Evolutionary conservation across 1,140 invertebrate genomes (phyloP).

Genomic region (Cylas formicarius): DNA sequence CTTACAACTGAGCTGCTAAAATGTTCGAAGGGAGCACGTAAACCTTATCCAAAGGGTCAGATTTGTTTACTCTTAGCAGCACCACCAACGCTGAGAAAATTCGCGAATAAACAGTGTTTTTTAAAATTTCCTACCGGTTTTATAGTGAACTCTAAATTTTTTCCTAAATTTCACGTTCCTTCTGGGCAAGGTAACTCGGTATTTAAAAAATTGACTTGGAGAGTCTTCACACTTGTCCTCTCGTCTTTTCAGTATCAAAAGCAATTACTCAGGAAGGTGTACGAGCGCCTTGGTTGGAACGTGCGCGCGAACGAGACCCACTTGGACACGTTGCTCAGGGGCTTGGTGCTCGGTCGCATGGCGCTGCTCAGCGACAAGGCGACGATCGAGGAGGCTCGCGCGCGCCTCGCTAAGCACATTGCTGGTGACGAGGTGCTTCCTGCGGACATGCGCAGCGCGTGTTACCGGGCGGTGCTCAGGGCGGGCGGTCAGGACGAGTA

Average conservation of each 20-base stretch:
- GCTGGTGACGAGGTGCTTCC: slow-evolving; percentile 46
- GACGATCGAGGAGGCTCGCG: slow-evolving; percentile 67
- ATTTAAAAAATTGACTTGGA: not conserved
- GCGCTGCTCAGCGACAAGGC: slow-evolving; percentile 71
- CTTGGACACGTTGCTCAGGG: slow-evolving; percentile 74
- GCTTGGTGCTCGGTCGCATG: slow-evolving; percentile 73
- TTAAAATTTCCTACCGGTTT: no score
- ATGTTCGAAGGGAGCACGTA: no score
- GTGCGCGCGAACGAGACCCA: slow-evolving; percentile 67
- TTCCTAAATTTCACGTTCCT: no score
- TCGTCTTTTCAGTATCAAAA: slow-evolving; percentile 55
- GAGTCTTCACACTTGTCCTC: no score
- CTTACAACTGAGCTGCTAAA: no score
- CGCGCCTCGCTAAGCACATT: slow-evolving; percentile 64
- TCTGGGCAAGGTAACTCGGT: no score
- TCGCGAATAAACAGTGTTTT: no score
- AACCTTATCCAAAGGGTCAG: no score
- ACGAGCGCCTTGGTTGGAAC: slow-evolving; percentile 70
- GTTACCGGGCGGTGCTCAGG: slow-evolving; percentile 77
- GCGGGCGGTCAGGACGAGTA: slow-evolving; percentile 64
- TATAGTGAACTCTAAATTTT: no score
- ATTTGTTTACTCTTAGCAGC: no score
- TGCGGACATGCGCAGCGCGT: slow-evolving; percentile 81
- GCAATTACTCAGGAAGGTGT: slow-evolving; percentile 63
- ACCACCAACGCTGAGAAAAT: no score